Base-by-base conservation (phyloP, 1,140 invertebrate species). In the Pantala flavescens region DNA sequence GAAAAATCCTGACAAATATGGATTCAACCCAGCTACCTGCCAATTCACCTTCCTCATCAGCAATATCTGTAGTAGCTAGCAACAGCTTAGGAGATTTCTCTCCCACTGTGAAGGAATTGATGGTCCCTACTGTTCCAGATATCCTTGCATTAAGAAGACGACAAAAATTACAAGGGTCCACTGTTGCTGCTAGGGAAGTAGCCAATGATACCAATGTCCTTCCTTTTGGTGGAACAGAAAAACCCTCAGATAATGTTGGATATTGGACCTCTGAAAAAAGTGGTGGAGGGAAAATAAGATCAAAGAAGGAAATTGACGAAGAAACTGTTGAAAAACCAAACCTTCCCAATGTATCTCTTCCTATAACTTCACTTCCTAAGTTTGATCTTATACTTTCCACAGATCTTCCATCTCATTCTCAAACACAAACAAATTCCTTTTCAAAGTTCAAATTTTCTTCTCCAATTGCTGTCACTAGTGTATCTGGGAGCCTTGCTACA, bases 281-380 rank as follows among this genome's bases (percentile, higher is more conserved):
- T 16, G 49, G 16, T 63, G 49, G 49, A 19, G 49, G 49, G 12
- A 63, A 63, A 12, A 63, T 63, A 7, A 3, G n/a, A 21, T 63
- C 49, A 16, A 63, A 78, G 77, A 80, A 78, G 71, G 73, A 80
- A 16, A 77, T 81, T 0, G 78, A 84, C 10, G 84, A 85, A 74
- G 78, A 83, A 75, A 81, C 81, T 0, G 79, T 84, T 0, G 80
- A 84, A 72, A 79, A 83, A 19, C 81, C 89, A 1, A 86, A 87
- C 77, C 81, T 91, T 71, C 87, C 88, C 0, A 84, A 84, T 72
- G 84, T 87, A 75, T 80, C 84, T 63, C 82, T 91, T 74, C 87
- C 88, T n/a, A 87, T 88, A 55, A 86, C 87, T 72, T 85, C 84
- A n/a, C 78, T 88, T 71, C 88, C 88, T 0, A 87, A 83, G 75